Conservation (phyloP, 2,797 vertebrate genomes). For the Thalassophryne amazonica region DNA sequence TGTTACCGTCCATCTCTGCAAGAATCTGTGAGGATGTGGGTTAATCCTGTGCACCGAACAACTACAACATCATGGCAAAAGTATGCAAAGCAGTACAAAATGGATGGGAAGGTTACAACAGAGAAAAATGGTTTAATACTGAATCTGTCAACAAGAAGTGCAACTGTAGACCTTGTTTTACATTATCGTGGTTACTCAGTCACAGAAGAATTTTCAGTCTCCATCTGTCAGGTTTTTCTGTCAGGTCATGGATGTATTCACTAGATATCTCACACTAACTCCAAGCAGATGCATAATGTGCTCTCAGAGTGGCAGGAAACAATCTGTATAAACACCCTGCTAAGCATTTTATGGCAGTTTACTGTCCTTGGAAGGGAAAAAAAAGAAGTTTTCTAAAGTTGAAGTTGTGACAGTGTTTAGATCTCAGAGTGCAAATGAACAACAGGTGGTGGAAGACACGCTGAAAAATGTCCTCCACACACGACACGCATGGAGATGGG, state of each 20-base stretch:
- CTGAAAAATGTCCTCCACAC: no score
- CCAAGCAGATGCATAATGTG: conserved; percentile 18
- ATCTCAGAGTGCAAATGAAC: neutral
- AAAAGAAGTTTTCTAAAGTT: neutral
- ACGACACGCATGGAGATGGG: neutral
- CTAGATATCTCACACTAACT: conserved; percentile 16
- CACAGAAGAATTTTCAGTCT: conserved; percentile 38
- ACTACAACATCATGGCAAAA: conserved; percentile 44
- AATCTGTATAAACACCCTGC: conserved; percentile 1
- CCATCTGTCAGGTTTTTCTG: conserved; percentile 30
- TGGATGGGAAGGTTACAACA: conserved; percentile 22
- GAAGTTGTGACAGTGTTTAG: neutral
- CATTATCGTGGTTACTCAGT: conserved; percentile 17
- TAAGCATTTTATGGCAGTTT: neutral
- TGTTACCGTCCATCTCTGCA: conserved; percentile 18
- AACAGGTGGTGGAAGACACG: conserved; percentile 15
- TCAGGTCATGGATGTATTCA: conserved; percentile 13
- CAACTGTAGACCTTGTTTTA: conserved; percentile 38
- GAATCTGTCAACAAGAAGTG: conserved; percentile 39
- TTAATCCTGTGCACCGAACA: conserved; percentile 7
- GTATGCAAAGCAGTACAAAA: conserved; percentile 29
- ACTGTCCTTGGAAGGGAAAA: neutral
- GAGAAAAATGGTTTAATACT: conserved; percentile 37
- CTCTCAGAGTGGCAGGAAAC: conserved; percentile 3
- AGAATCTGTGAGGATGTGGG: conserved; percentile 33